Conservation (phyloP, 2,888 invertebrate species). For the Hetaerina titia region DNA sequence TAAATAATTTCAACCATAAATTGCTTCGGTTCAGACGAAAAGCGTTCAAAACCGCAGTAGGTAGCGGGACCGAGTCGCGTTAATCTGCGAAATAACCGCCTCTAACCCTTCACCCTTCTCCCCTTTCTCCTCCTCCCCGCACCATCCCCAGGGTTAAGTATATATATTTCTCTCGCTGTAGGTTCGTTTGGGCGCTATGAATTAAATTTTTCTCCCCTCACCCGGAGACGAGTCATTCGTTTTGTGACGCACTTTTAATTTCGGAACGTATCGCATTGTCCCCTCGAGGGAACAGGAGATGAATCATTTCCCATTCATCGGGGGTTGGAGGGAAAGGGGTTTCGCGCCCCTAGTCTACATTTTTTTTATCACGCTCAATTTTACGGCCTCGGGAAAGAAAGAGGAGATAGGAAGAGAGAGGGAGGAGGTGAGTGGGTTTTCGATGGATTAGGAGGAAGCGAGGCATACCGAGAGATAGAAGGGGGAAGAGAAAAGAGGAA, state of each 20-base stretch:
- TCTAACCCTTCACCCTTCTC: neutral
- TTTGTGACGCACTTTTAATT: neutral
- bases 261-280: neutral
- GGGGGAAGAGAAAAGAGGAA: neutral
- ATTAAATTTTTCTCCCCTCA: neutral
- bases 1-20: neutral
- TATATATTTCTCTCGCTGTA: neutral
- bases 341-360: neutral
- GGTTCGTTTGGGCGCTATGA: neutral
- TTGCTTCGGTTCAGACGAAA: neutral
- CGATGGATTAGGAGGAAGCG: neutral
- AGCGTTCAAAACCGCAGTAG: neutral
- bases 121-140: too few relatives aligned
- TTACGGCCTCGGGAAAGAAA: neutral
- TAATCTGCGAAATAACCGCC: neutral
- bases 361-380: neutral
- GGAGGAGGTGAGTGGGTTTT: neutral
- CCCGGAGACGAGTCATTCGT: neutral
- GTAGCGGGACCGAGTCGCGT: neutral
- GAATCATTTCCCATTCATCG: constrained; percentile 6
- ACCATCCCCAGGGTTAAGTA: neutral
- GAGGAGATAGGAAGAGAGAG: neutral
- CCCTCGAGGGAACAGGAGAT: neutral
- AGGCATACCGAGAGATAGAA: neutral
- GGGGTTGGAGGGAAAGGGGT: neutral